Conservation (phyloP, 1,140 invertebrate genomes). For the Diorhabda carinulata region DNA sequence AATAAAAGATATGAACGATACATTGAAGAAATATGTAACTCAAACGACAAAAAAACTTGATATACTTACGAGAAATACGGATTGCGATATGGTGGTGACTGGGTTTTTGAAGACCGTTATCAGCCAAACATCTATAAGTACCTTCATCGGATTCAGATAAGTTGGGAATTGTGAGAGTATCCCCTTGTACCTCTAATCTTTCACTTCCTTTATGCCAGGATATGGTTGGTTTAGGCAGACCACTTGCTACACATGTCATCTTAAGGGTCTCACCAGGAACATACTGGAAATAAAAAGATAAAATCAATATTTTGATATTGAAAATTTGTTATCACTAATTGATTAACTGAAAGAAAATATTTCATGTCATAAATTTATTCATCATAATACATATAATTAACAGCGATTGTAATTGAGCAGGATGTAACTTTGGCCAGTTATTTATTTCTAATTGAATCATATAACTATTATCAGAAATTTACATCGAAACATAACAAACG, state of each 20-base stretch:
- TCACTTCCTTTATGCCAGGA: slow-evolving; percentile 35
- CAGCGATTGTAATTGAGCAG: too few relatives aligned
- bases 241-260: slow-evolving; percentile 35
- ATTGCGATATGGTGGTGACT: slow-evolving; percentile 35
- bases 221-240: slow-evolving; percentile 35
- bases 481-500: too few relatives aligned
- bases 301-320: too few relatives aligned
- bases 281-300: too few relatives aligned
- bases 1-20: too few relatives aligned
- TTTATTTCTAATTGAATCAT: too few relatives aligned
- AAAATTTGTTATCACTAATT: too few relatives aligned
- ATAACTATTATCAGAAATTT: too few relatives aligned
- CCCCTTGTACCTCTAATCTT: slow-evolving; percentile 32
- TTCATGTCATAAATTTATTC: too few relatives aligned
- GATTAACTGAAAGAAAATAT: too few relatives aligned
- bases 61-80: slow-evolving; percentile 34
- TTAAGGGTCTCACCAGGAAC: slow-evolving; percentile 27
- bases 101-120: slow-evolving; percentile 35
- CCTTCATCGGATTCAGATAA: slow-evolving; percentile 32
- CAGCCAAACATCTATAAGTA: slow-evolving; percentile 38
- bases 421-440: too few relatives aligned
- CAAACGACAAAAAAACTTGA: background rate
- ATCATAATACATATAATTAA: too few relatives aligned
- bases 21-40: background rate
- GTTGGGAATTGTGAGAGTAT: slow-evolving; percentile 32